Evolutionary conservation across 2,888 invertebrate genomes (phyloP).

Genomic region (Serrognathus titanus): DNA sequence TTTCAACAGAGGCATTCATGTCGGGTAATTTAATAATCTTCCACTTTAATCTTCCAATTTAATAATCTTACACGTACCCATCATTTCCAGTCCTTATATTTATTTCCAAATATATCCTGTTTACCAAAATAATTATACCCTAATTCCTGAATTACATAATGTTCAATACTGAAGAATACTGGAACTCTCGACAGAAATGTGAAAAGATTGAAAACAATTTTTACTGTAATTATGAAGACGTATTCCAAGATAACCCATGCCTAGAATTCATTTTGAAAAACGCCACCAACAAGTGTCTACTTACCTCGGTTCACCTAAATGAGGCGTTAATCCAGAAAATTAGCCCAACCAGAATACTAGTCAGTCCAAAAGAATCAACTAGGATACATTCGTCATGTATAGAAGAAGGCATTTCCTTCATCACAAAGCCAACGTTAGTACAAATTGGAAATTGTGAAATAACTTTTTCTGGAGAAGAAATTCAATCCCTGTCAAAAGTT

Average conservation of each 20-base stretch:
- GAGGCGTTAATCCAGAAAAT: conserved; percentile 1
- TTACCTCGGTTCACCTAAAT: neutral
- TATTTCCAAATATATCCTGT: too few species aligned
- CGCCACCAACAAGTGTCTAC: neutral
- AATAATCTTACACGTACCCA: too few species aligned
- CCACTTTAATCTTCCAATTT: too few species aligned
- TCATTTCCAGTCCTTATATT: too few species aligned
- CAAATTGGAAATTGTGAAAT: neutral
- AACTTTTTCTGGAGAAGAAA: neutral
- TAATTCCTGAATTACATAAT: too few species aligned
- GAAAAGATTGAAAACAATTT: neutral
- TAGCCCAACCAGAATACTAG: neutral
- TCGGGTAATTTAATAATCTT: conserved; percentile 2
- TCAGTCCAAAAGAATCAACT: neutral
- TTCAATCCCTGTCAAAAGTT: neutral
- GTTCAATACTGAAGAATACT: too few species aligned
- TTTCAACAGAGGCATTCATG: neutral
- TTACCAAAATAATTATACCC: too few species aligned
- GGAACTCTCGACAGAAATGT: too few species aligned
- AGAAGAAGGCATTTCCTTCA: neutral
- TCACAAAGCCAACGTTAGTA: neutral
- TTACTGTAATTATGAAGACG: neutral
- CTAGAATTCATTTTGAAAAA: neutral
- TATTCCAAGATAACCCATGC: neutral
- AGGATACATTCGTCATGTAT: neutral